A percentile compares a stretch with the other conserved stretches of the same genome.
Evolutionary conservation across 2,888 invertebrate genomes (phyloP).

Genomic region (Labia minor): DNA sequence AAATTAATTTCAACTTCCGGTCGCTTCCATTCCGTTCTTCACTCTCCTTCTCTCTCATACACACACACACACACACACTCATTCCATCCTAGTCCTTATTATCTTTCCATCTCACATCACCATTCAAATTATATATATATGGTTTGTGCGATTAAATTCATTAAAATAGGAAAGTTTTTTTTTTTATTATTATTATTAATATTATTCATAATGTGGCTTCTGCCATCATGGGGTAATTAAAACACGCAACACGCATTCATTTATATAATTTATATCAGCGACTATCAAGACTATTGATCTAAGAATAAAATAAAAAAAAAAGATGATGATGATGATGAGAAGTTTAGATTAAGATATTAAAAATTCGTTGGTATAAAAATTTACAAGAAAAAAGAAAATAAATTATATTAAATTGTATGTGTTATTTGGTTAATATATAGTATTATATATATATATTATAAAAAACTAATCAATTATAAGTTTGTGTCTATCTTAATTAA

Average conservation of each 20-base stretch:
- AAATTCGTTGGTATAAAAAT: too few species aligned
- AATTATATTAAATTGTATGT: too few species aligned
- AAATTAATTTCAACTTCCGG: slow-evolving; percentile 13
- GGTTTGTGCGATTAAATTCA: not conserved
- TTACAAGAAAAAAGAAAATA: too few species aligned
- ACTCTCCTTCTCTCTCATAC: not conserved
- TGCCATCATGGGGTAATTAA: not conserved
- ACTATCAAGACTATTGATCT: not conserved
- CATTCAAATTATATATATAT: not conserved
- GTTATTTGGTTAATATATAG: too few species aligned
- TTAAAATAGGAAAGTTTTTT: not conserved
- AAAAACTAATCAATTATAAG: too few species aligned
- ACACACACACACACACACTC: too few species aligned
- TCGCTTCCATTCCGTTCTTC: not conserved
- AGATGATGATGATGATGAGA: not conserved
- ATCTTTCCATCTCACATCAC: not conserved
- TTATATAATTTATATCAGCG: not conserved
- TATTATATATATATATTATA: too few species aligned
- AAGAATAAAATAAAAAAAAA: not conserved
- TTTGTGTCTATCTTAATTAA: too few species aligned
- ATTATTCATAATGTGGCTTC: slow-evolving; percentile 4
- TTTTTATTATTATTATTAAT: too few species aligned
- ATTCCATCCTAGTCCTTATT: not conserved
- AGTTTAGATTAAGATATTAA: not conserved
- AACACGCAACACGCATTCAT: slow-evolving; percentile 7